These are phyloP conservation scores for Pseudochirops corinnae DNA, from an alignment of 2,797 vertebrate species.

Conservation along the genomic window DNA sequence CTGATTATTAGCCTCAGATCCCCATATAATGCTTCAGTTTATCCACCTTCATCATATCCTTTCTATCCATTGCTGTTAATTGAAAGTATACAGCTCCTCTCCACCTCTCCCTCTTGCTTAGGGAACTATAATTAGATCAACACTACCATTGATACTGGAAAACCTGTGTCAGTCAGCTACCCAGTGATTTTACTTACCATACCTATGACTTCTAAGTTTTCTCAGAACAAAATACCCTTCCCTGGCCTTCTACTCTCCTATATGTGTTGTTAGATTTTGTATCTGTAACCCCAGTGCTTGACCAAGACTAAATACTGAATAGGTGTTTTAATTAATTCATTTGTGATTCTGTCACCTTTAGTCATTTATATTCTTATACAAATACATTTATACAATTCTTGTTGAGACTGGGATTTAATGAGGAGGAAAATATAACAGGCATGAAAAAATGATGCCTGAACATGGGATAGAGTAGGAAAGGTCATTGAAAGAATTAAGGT, in stretches of 20 bases:
- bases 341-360: neutral
- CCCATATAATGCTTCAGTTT: neutral
- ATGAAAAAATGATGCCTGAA: neutral
- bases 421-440: neutral
- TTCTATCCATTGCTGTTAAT: neutral
- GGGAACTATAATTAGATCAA: neutral
- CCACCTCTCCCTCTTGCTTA: neutral
- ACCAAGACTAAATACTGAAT: neutral
- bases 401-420: neutral
- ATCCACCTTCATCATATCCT: neutral
- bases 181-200: neutral
- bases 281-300: neutral
- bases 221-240: neutral
- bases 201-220: neutral
- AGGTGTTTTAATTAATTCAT: neutral
- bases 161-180: neutral
- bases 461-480: neutral
- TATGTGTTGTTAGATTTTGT: neutral
- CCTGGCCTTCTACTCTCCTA: neutral
- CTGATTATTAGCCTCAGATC: neutral
- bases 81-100: neutral
- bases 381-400: neutral
- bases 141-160: neutral
- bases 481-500: neutral
- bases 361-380: neutral